phyloP scores from a whole-genome alignment of 2,797 vertebrate genomes.

The Lepidocolaptes lacrymiger region DNA sequence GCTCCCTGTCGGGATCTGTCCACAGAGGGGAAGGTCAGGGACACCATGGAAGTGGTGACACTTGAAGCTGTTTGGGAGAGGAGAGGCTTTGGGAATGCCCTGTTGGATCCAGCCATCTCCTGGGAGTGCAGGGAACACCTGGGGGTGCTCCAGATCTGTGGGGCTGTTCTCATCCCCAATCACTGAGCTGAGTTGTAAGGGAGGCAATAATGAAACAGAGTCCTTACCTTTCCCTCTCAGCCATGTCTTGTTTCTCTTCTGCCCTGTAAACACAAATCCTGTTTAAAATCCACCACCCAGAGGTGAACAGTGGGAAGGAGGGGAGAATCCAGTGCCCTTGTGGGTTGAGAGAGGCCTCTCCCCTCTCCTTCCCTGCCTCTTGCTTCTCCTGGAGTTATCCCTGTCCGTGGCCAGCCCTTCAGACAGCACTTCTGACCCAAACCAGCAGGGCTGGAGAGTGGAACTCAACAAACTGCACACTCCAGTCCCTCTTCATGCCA shows the following conservation, averaged over 20 bases:
- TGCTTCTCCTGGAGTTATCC: background rate
- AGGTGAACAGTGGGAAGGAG: accelerated
- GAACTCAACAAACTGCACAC: background rate
- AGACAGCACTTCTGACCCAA: background rate
- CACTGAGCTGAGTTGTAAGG: background rate
- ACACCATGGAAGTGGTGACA: background rate
- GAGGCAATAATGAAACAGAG: background rate
- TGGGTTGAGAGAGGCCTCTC: background rate
- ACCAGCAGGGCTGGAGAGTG: background rate
- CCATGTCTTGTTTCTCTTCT: slow-evolving; percentile 65
- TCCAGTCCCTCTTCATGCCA: background rate
- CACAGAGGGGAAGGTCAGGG: background rate
- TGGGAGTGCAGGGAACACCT: background rate
- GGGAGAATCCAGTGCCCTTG: background rate
- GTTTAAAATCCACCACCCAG: background rate
- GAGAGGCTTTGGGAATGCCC: background rate
- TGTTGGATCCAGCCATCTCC: background rate
- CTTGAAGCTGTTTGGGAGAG: background rate
- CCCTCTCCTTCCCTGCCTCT: background rate
- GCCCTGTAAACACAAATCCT: slow-evolving; percentile 49
- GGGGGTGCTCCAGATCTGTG: accelerated
- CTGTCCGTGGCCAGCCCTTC: background rate
- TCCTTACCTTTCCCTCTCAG: slow-evolving; percentile 63
- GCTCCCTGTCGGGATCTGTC: background rate
- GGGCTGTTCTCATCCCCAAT: background rate